Base-by-base conservation (phyloP, 1,140 invertebrate species). In the Dufourea novaeangliae region DNA sequence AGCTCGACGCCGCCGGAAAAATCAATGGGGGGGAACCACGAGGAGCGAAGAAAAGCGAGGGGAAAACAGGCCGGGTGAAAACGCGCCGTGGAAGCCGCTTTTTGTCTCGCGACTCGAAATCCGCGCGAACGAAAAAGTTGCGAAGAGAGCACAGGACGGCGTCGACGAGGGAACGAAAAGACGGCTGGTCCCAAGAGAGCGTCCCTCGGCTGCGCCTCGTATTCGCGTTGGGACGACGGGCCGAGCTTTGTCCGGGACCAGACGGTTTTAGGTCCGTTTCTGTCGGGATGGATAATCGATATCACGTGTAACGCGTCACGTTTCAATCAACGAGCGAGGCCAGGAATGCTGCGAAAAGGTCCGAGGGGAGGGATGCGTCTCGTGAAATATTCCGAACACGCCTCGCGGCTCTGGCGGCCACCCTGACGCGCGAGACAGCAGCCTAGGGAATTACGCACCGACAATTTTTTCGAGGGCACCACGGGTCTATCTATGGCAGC, bases 221-320 rank as follows among this genome's bases (percentile, higher is more conserved):
- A 50, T 50, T 20, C 46, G 46, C 17, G 17, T 7, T 14, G 46
- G n/a, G n/a, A n/a, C n/a, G 46, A 50, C 50, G 50, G 22, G 25
- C 25, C 50, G n/a, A 25, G 6, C 14, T 68, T 34, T 17, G 14
- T 17, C 8, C 50, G 6, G 39, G 6, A n/a, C 3, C 3, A n/a
- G 39, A 34, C 37, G 41, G 41, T 41, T 59, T 37, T 32, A 44
- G 37, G 27, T 59, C 14, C 32, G 27, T 27, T n/a, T 17, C 22
- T 73, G 34, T 32, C 62, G 25, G 37, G 54, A 72, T 57, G n/a
- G 57, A 76, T 76, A 59, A 76, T 76, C 73, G 73, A 76, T 76
- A 76, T 76, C 63, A 52, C 73, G 32, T 69, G 73, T 76, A 69
- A 69, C 73, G n/a, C n/a, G 54, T 69, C 73, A 76, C 73, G 64